Conservation (phyloP, 2,797 vertebrate genomes). For the Malacoctenus gilli region DNA sequence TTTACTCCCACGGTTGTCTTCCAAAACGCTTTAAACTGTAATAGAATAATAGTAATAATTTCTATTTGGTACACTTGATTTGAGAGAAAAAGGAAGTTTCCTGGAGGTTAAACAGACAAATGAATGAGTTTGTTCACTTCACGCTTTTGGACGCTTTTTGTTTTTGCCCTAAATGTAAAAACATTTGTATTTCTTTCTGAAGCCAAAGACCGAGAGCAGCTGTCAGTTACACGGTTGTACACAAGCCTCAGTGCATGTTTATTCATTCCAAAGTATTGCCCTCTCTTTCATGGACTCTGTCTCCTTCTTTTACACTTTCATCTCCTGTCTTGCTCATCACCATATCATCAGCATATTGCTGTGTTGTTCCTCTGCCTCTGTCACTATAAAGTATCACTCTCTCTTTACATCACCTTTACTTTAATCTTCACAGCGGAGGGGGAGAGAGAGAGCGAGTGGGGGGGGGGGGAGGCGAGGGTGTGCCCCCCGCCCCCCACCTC, state of each 20-base stretch:
- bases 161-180: slow-evolving; percentile 21
- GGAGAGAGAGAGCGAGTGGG: not conserved
- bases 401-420: slow-evolving; percentile 41
- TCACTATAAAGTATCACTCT: slow-evolving; percentile 42
- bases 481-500: slow-evolving; percentile 4
- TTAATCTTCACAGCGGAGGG: slow-evolving; percentile 50
- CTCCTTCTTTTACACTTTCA: slow-evolving; percentile 28
- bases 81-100: not conserved
- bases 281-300: slow-evolving; percentile 9
- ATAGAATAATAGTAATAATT: not conserved
- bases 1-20: not conserved
- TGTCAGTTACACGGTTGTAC: slow-evolving; percentile 12
- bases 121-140: slow-evolving; percentile 28
- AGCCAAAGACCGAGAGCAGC: slow-evolving; percentile 7
- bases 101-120: slow-evolving; percentile 36
- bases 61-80: not conserved
- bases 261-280: slow-evolving; percentile 34
- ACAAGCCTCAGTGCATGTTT: slow-evolving; percentile 27
- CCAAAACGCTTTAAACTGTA: not conserved
- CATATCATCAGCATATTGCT: slow-evolving; percentile 61
- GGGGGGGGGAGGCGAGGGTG: slow-evolving; percentile 8
- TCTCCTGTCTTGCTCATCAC: slow-evolving; percentile 52
- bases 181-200: slow-evolving; percentile 25
- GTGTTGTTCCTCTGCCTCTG: slow-evolving; percentile 37
- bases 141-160: slow-evolving; percentile 12